A percentile compares a stretch with the other conserved stretches of the same genome.
phyloP scores from a whole-genome alignment of 2,888 invertebrate genomes.

The Eupsilia transversa region DNA sequence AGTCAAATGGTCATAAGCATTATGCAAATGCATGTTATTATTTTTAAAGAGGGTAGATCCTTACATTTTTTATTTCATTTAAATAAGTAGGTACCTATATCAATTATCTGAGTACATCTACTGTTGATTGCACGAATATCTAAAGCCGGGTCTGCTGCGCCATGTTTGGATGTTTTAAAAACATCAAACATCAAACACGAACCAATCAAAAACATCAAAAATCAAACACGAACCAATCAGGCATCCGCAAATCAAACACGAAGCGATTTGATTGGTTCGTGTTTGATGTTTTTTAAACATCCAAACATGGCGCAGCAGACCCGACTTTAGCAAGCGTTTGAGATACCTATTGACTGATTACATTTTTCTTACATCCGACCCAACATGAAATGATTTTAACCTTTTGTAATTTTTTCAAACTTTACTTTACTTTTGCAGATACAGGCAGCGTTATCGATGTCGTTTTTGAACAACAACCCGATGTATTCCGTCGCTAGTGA shows the following conservation, averaged over 20 bases:
- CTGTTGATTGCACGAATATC: too few species aligned
- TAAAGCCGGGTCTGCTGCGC: too few species aligned
- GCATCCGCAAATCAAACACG: too few species aligned
- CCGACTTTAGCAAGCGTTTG: neutral
- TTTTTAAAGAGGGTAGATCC: neutral
- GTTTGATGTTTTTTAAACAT: too few species aligned
- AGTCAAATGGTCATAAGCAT: constrained; percentile 26
- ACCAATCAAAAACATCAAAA: too few species aligned
- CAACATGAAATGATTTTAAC: neutral
- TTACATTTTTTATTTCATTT: neutral
- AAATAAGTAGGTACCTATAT: too few species aligned
- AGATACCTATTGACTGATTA: neutral
- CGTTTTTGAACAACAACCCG: constrained; percentile 68
- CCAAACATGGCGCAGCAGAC: too few species aligned
- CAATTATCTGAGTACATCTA: neutral
- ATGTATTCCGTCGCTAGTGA: constrained; percentile 69
- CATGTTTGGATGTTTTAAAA: too few species aligned
- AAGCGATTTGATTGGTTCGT: too few species aligned
- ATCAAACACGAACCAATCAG: too few species aligned
- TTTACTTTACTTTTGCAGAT: constrained; percentile 66
- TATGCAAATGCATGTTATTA: constrained; percentile 1
- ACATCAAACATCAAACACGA: too few species aligned
- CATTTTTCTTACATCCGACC: neutral
- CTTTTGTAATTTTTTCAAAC: neutral
- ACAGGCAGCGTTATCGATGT: constrained; percentile 66